These are phyloP conservation scores for Smutsia gigantea DNA, from an alignment of 2,797 vertebrate species.

Conservation along the genomic window DNA sequence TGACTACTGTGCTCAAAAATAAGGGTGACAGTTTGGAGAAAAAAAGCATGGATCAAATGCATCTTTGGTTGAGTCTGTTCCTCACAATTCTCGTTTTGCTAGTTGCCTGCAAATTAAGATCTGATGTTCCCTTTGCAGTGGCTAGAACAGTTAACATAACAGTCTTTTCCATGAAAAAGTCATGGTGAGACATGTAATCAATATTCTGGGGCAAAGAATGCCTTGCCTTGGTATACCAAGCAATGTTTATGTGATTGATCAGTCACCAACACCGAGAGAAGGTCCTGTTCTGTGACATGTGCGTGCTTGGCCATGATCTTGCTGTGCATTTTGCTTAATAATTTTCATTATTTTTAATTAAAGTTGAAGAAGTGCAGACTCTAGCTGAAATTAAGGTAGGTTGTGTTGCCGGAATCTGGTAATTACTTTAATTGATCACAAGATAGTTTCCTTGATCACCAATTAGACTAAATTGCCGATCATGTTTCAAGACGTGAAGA, in stretches of 20 bases:
- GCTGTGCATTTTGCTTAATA: slow-evolving; percentile 91
- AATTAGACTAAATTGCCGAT: slow-evolving; percentile 96
- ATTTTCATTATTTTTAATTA: slow-evolving; percentile 95
- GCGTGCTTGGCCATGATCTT: slow-evolving; percentile 89
- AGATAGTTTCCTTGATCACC: slow-evolving; percentile 98
- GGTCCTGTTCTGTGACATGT: slow-evolving; percentile 79
- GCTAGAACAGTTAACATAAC: slow-evolving; percentile 35
- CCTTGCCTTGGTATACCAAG: slow-evolving; percentile 68
- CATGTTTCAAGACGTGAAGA: slow-evolving; percentile 95
- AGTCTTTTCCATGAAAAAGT: slow-evolving; percentile 39
- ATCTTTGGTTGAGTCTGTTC: slow-evolving; percentile 28
- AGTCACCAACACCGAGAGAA: slow-evolving; percentile 74
- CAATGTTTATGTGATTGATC: slow-evolving; percentile 80
- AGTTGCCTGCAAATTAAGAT: slow-evolving; percentile 64
- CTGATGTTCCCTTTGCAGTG: neutral
- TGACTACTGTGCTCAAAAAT: slow-evolving; percentile 18
- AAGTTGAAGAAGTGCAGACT: slow-evolving; percentile 96
- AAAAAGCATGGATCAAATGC: neutral
- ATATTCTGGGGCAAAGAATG: slow-evolving; percentile 53
- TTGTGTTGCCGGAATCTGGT: slow-evolving; percentile 99
- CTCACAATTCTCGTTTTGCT: neutral
- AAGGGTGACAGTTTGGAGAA: neutral
- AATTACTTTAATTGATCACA: slow-evolving; percentile 99
- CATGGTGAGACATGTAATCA: neutral
- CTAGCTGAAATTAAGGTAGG: slow-evolving; percentile 94